These are phyloP conservation scores for Synanthedon myopaeformis DNA, from an alignment of 2,888 invertebrate genomes.

Conservation along the genomic window DNA sequence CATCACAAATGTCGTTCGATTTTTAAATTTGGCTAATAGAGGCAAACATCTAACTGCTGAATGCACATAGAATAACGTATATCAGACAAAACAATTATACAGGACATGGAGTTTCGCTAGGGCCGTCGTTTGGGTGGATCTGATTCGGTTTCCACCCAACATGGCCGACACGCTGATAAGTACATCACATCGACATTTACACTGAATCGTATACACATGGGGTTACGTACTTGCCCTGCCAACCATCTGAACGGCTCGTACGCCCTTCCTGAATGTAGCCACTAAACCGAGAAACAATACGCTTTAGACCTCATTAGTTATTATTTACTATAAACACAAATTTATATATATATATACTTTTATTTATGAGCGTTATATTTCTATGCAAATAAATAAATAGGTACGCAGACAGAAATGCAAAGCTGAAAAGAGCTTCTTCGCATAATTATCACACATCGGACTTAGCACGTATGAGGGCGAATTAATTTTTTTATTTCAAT, in stretches of 20 bases:
- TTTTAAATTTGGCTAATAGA: constrained; percentile 56
- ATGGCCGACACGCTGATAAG: constrained; percentile 22
- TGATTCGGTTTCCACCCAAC: constrained; percentile 22
- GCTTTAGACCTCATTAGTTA: constrained; percentile 39
- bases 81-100: constrained; percentile 58
- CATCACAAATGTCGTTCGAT: constrained; percentile 57
- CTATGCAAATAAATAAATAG: constrained; percentile 28
- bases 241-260: constrained; percentile 98
- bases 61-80: constrained; percentile 64
- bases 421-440: constrained; percentile 28
- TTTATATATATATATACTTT: constrained; percentile 31
- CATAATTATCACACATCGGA: background rate
- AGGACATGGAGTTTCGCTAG: constrained; percentile 60
- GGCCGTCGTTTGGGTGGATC: constrained; percentile 27
- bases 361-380: constrained; percentile 25
- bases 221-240: constrained; percentile 97
- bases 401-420: constrained; percentile 55
- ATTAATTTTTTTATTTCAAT: constrained; percentile 3
- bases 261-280: constrained; percentile 99
- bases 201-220: constrained; percentile 45
- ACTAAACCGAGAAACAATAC: constrained; percentile 78
- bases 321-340: constrained; percentile 16
- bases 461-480: background rate
- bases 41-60: constrained; percentile 66
- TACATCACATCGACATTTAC: constrained; percentile 65